Evolutionary conservation across 2,888 invertebrate genomes (phyloP).

Genomic region (Caenorhabditis panamensis): DNA sequence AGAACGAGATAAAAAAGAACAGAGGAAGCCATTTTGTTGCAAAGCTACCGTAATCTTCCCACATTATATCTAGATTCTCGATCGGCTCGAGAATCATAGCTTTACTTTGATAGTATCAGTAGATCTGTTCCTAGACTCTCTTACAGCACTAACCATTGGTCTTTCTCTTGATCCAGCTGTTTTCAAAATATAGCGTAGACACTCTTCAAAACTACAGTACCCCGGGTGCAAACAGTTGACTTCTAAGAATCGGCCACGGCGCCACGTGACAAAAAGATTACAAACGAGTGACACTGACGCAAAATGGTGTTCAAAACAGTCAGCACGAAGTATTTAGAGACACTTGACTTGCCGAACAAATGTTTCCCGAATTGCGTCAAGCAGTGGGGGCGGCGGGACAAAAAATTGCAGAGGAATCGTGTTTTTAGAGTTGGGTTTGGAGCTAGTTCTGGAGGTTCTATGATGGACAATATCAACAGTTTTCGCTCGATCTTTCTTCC

Average conservation of each 20-base stretch:
- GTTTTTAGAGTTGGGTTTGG: too few species aligned
- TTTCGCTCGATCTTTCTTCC: too few species aligned
- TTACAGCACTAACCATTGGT: too few species aligned
- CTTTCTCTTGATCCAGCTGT: background rate
- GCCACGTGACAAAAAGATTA: conserved; percentile 39
- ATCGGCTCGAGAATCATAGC: too few species aligned
- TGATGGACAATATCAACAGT: background rate
- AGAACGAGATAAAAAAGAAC: too few species aligned
- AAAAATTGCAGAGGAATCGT: conserved; percentile 2
- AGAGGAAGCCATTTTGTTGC: background rate
- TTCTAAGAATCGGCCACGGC: background rate
- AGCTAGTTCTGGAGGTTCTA: background rate
- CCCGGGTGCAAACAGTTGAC: background rate
- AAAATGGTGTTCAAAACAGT: conserved; percentile 46
- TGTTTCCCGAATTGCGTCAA: conserved; percentile 45
- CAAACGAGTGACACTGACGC: conserved; percentile 27
- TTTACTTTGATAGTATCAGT: too few species aligned
- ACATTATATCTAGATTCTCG: too few species aligned
- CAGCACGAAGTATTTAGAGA: conserved; percentile 42
- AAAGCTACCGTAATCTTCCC: background rate
- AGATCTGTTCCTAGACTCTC: too few species aligned
- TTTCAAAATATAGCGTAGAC: background rate
- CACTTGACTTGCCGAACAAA: conserved; percentile 34
- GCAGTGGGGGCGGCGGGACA: conserved; percentile 34
- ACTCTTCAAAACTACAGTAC: background rate